Conservation (phyloP, 2,113 vertebrate species). For the Oenanthe oenanthe region DNA sequence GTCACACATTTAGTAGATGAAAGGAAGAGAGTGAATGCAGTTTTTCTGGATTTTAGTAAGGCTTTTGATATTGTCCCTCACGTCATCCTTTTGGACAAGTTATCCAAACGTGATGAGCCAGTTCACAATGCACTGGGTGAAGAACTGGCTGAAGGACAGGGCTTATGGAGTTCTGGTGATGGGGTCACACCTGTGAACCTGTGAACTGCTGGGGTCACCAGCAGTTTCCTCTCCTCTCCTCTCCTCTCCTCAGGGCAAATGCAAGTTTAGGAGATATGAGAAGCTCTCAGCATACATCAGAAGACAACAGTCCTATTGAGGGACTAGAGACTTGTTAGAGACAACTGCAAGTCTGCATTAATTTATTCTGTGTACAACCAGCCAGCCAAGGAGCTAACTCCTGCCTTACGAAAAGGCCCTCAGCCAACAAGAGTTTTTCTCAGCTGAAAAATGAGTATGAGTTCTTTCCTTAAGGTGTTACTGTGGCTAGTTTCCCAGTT, state of each 20-base stretch:
- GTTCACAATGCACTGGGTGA: neutral
- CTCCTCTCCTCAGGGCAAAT: neutral
- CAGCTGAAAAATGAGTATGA: neutral
- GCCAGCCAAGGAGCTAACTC: neutral
- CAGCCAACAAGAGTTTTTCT: neutral
- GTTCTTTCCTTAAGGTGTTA: neutral
- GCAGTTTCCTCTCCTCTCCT: neutral
- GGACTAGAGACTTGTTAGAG: neutral
- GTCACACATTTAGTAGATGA: neutral
- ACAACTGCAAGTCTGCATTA: neutral
- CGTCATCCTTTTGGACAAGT: neutral
- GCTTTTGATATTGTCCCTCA: neutral
- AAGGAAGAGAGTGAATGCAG: neutral
- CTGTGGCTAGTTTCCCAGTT: neutral
- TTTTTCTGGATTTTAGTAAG: neutral
- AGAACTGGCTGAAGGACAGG: neutral
- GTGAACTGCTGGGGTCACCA: too few species aligned
- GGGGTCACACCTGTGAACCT: neutral
- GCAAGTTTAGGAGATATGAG: neutral
- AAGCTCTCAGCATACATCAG: neutral
- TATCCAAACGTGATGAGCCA: neutral
- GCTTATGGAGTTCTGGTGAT: accelerated
- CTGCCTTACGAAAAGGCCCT: neutral
- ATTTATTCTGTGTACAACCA: neutral
- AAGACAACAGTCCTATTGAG: neutral